Evolutionary conservation across 2,888 invertebrate species (phyloP).

Genomic region (Pyrocoelia pectoralis): DNA sequence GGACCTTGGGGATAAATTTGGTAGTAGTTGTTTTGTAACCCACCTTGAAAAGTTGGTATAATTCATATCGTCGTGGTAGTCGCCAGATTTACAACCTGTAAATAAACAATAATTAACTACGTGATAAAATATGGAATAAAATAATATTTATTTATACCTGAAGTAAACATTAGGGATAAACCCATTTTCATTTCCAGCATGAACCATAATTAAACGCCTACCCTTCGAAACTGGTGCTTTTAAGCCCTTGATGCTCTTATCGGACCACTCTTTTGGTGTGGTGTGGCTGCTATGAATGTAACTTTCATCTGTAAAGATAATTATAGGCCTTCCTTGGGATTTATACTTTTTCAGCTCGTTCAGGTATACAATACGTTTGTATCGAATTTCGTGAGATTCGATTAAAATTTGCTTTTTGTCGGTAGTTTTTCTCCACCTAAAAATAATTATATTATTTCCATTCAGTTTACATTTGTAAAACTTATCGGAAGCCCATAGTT

Average conservation of each 20-base stretch:
- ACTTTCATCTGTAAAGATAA: too few relatives aligned
- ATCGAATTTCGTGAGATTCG: too few relatives aligned
- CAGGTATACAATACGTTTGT: too few relatives aligned
- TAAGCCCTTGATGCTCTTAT: not conserved
- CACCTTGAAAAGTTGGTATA: constrained; percentile 43
- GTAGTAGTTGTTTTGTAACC: constrained; percentile 43
- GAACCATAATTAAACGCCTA: constrained; percentile 27
- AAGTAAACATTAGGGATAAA: constrained; percentile 26
- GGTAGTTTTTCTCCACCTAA: too few relatives aligned
- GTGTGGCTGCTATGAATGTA: not conserved
- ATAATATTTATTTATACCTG: constrained; percentile 16
- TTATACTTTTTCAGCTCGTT: too few relatives aligned
- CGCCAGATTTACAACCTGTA: constrained; percentile 40
- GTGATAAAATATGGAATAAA: not conserved
- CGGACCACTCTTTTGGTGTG: not conserved
- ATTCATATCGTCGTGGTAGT: constrained; percentile 49
- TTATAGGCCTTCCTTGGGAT: too few relatives aligned
- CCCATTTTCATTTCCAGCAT: constrained; percentile 18
- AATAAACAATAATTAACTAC: constrained; percentile 11
- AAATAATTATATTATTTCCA: too few relatives aligned
- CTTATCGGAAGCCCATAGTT: too few relatives aligned
- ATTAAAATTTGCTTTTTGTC: too few relatives aligned
- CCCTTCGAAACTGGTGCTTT: constrained; percentile 38
- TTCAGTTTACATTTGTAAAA: too few relatives aligned
- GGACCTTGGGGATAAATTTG: constrained; percentile 44